These are phyloP conservation scores for Drosophila yakuba DNA, from an alignment of 1,140 invertebrate species.

Conservation along the genomic window DNA sequence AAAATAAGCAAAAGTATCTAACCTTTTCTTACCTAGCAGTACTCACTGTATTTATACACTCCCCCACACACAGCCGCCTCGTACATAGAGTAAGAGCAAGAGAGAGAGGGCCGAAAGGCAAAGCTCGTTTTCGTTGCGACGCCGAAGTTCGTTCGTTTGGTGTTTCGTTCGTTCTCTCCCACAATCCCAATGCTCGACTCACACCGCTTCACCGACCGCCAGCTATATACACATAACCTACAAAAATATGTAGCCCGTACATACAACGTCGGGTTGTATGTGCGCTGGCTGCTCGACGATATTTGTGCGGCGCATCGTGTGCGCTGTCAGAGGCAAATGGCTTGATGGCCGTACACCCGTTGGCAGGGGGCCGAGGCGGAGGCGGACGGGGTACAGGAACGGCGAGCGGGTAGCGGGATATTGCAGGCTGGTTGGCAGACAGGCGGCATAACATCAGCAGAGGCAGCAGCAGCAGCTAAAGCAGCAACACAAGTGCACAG, in stretches of 20 bases:
- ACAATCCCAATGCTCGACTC: slow-evolving; percentile 75
- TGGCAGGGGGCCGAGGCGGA: slow-evolving; percentile 10
- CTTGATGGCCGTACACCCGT: slow-evolving; percentile 53
- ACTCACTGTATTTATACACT: slow-evolving; percentile 65
- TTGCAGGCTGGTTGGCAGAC: slow-evolving; percentile 67
- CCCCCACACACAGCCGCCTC: slow-evolving; percentile 37
- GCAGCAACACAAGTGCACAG: slow-evolving; percentile 63
- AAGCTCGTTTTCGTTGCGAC: slow-evolving; percentile 58
- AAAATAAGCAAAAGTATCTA: no score
- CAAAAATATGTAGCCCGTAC: slow-evolving; percentile 78
- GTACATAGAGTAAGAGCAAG: slow-evolving; percentile 32
- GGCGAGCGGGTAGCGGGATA: slow-evolving; percentile 34
- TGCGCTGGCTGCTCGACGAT: slow-evolving; percentile 70
- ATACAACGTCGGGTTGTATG: slow-evolving; percentile 43
- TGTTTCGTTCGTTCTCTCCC: slow-evolving; percentile 67
- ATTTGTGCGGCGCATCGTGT: slow-evolving; percentile 77
- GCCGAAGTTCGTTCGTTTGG: slow-evolving; percentile 44
- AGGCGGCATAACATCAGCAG: slow-evolving; percentile 80
- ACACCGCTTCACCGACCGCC: slow-evolving; percentile 59
- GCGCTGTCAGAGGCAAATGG: slow-evolving; percentile 72
- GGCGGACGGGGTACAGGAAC: slow-evolving; percentile 12
- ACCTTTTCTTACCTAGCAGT: not conserved
- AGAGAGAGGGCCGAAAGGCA: slow-evolving; percentile 30
- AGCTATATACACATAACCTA: slow-evolving; percentile 84
- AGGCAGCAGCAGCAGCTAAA: slow-evolving; percentile 57